Base-by-base conservation (phyloP, 2,113 vertebrate species). In the Alligator sinensis region DNA sequence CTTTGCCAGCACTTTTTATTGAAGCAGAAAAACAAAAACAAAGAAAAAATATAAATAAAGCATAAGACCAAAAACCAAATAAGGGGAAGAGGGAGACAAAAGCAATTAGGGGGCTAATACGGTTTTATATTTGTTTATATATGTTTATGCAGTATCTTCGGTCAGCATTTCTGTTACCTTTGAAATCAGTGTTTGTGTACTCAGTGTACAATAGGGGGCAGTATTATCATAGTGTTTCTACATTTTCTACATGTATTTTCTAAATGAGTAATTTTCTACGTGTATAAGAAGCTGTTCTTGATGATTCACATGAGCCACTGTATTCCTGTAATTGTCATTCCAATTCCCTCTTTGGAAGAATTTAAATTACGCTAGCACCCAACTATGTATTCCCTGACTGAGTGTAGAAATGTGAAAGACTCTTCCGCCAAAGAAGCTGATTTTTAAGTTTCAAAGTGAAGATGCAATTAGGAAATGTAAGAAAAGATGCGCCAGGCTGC, bases 121-220 rank as follows among this genome's bases (percentile, higher is more conserved):
- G 4, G 21, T 57, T 28, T 84, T 25, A 27, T 91, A 0, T 16
- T 84, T 88, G 30, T 5, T 16, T 59, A 74, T 38, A 16, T 9
- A 21, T 38, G 25, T 25, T 24, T 61, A 80, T 28, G 80, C 11
- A 38, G 68, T 34, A 11, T 72, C 11, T 82, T 90, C n/a, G 24
- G 22, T 19, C 77, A 21, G 59, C 59, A 22, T 30, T 21, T 28
- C 12, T 25, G 64, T 22, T n/a, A 11, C 58, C 13, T 19, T 66
- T 28, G 25, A 55, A 68, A 59, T 64, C 30, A 21, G 11, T 27
- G 57, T 28, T 38, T 74, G 62, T 38, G 22, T 14, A 24, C 18
- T n/a, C 24, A 57, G 17, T 9, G 34, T 62, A 55, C 96, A 78
- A 75, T 72, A 96, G 96, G 85, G 93, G 97, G 95, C 97, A 95